These are phyloP conservation scores for Zonotrichia leucophrys DNA, from an alignment of 2,113 vertebrate species.

Conservation along the genomic window DNA sequence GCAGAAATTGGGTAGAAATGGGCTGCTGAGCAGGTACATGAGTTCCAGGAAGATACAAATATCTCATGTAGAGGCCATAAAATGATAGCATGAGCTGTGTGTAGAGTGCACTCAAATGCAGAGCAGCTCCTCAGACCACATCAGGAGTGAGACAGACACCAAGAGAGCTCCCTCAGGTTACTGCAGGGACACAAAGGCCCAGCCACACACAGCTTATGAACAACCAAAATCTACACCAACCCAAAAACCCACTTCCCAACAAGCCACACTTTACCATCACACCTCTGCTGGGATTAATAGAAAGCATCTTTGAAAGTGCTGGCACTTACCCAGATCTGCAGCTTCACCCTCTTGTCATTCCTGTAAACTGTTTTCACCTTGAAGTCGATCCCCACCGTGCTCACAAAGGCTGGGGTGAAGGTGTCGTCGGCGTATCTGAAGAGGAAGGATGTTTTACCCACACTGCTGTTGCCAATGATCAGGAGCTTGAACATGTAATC, in stretches of 20 bases:
- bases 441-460: slow-evolving; percentile 96
- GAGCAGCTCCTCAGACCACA: neutral
- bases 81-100: neutral
- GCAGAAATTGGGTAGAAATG: neutral
- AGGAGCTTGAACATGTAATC: slow-evolving; percentile 99
- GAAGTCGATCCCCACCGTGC: slow-evolving; percentile 98
- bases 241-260: neutral
- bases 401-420: slow-evolving; percentile 95
- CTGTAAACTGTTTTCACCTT: slow-evolving; percentile 98
- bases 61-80: neutral
- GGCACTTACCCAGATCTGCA: slow-evolving; percentile 96
- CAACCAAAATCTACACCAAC: neutral
- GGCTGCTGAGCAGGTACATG: neutral
- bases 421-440: slow-evolving; percentile 97
- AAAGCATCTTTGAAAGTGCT: neutral
- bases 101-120: neutral
- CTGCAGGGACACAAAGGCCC: neutral
- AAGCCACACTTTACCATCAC: neutral
- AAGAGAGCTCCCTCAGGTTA: neutral
- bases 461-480: slow-evolving; percentile 98
- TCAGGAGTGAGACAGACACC: neutral
- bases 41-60: neutral
- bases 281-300: neutral
- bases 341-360: slow-evolving; percentile 96
- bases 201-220: neutral